A percentile compares a stretch with the other conserved stretches of the same genome.
phyloP scores from a whole-genome alignment of 2,797 vertebrate species.

The Parauchenoglanis ngamensis region DNA sequence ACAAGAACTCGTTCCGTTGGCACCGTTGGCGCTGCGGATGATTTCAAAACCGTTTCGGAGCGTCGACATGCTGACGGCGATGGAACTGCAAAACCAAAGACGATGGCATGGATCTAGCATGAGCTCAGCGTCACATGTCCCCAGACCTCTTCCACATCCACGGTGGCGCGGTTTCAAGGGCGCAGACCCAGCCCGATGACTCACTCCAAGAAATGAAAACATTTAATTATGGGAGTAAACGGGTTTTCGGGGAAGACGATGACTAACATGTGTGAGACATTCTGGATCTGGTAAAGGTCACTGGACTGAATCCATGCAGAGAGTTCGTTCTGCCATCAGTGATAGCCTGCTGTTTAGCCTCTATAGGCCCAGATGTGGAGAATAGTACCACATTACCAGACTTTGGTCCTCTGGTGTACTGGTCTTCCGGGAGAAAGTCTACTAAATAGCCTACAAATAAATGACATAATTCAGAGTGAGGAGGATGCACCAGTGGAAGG shows the following conservation, averaged over 20 bases:
- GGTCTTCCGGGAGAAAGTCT: background rate
- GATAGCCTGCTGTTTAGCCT: background rate
- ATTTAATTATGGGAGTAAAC: constrained; percentile 73
- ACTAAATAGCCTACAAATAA: background rate
- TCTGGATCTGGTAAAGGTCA: constrained; percentile 73
- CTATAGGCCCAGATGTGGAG: constrained; percentile 19
- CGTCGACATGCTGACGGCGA: background rate
- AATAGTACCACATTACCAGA: background rate
- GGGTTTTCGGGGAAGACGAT: constrained; percentile 66
- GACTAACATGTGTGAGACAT: constrained; percentile 74
- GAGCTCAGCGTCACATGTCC: constrained; percentile 14
- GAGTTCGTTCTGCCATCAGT: constrained; percentile 18
- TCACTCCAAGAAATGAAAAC: constrained; percentile 70
- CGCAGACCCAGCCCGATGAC: constrained; percentile 49
- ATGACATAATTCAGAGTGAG: too few species aligned
- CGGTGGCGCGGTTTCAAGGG: constrained; percentile 42
- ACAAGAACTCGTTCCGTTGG: constrained; percentile 1
- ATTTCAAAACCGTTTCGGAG: background rate
- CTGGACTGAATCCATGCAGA: constrained; percentile 52
- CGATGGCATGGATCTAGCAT: background rate
- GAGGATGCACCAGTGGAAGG: too few species aligned
- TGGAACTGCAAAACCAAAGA: background rate
- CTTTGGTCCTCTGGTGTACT: background rate
- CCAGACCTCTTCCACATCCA: constrained; percentile 27
- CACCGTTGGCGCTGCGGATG: background rate